Base-by-base conservation (phyloP, 2,888 invertebrate genomes). In the Smittia aterrima region DNA sequence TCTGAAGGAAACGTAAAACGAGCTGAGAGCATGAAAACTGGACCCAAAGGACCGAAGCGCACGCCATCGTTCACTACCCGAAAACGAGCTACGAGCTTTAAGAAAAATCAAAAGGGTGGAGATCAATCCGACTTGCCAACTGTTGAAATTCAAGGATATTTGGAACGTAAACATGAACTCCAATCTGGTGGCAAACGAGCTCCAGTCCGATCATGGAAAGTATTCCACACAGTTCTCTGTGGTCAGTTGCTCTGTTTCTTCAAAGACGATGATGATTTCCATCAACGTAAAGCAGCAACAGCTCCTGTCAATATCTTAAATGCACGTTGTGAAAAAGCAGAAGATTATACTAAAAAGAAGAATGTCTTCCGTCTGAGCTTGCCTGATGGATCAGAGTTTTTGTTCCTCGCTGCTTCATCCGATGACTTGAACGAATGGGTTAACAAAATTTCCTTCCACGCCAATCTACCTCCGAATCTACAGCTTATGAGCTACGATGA, bases 221-320 rank as follows among this genome's bases (percentile, higher is more conserved):
- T 88, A 74, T 95, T 93, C 85, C 95, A 97, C 84, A 92, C 95
- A 0, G 98, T 98, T 74, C 86, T 99, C 24, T 98, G 97, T 81
- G 98, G 98, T 0, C 98, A 99, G 81, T 85, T 98, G 78, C 85
- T 99, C 72, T 98, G 97, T 85, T 98, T 99, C 90, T 99, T 98
- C 87, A 92, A 96, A 80, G 96, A 97, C 81, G 92, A 93, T 80
- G 90, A 91, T 78, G 96, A 96, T 83, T 97, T 96, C 84, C 87
- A 89, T 76, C 89, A 90, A 77, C 92, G 94, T 79, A 92, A 93
- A 84, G 96, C 96, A 0, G 92, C 93, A 0, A 91, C 93, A 1
- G 92, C 96, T 0, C 93, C 95, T 0, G 89, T 96, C 25, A 92
- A 90, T 77, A 89, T 90, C 41, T 84, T 90, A 53, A 88, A 90